phyloP scores from a whole-genome alignment of 2,888 invertebrate genomes.

The Tridacna crocea region DNA sequence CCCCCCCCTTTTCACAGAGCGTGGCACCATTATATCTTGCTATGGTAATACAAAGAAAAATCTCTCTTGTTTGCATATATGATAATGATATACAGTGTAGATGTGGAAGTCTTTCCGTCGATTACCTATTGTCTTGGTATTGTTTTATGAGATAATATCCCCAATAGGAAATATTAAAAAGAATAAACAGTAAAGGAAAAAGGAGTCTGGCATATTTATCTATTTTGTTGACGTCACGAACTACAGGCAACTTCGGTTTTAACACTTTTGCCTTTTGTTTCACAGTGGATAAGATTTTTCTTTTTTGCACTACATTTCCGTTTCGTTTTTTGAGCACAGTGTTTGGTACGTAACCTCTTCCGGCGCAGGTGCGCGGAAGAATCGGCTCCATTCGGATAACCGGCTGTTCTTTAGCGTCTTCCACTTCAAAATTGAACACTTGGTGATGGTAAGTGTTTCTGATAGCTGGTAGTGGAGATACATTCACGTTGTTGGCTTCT shows the following conservation, averaged over 20 bases:
- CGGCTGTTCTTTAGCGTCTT: conserved; percentile 69
- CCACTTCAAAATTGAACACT: conserved; percentile 73
- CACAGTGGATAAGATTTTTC: conserved; percentile 74
- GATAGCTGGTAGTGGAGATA: conserved; percentile 93
- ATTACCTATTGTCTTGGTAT: conserved; percentile 48
- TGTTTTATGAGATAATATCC: conserved; percentile 87
- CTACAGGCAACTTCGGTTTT: conserved; percentile 79
- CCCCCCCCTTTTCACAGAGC: too few relatives aligned
- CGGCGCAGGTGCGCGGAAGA: conserved; percentile 74
- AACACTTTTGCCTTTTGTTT: conserved; percentile 79
- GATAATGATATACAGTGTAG: neutral
- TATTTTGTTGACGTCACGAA: conserved; percentile 98
- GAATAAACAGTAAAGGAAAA: conserved; percentile 97
- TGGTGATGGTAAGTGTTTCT: conserved; percentile 84
- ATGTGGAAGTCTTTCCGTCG: neutral
- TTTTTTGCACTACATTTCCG: conserved; percentile 63
- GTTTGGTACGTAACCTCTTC: conserved; percentile 75
- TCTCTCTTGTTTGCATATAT: neutral
- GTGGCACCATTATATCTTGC: too few relatives aligned
- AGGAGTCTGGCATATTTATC: conserved; percentile 98
- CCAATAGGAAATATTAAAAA: conserved; percentile 98
- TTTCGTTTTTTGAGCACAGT: conserved; percentile 73
- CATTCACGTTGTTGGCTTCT: conserved; percentile 93
- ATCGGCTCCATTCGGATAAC: conserved; percentile 75
- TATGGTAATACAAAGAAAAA: too few relatives aligned